A percentile compares a stretch with the other conserved stretches of the same genome.
Evolutionary conservation across 2,113 vertebrate genomes (phyloP).

Genomic region (Mustelus asterias): DNA sequence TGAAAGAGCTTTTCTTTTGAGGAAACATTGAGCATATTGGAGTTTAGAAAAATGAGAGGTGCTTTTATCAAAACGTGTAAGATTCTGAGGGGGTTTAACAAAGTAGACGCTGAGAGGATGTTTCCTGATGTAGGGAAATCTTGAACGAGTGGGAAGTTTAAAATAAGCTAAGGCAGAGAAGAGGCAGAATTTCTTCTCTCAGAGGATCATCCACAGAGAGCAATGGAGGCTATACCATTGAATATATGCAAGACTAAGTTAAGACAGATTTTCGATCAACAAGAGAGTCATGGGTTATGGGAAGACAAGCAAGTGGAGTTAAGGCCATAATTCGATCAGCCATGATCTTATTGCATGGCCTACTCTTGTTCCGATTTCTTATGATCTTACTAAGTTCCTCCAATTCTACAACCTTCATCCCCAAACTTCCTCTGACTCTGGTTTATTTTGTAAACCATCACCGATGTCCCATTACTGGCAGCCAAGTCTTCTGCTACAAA

Average conservation of each 20-base stretch:
- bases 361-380: not conserved
- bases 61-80: no score
- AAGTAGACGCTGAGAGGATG: no score
- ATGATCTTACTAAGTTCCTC: not conserved
- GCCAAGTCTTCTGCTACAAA: not conserved
- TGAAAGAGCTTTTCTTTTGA: not conserved
- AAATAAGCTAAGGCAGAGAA: no score
- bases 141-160: no score
- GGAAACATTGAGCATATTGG: not conserved
- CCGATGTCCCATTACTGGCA: not conserved
- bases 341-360: not conserved
- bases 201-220: not conserved
- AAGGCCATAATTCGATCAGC: not conserved
- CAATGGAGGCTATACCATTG: not conserved
- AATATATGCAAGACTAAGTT: not conserved
- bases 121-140: no score
- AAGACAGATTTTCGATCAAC: not conserved
- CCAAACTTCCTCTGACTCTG: not conserved
- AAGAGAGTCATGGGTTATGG: not conserved
- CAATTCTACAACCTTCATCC: not conserved
- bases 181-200: no score
- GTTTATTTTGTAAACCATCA: not conserved
- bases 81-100: no score
- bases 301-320: not conserved
- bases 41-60: no score